Base-by-base conservation (phyloP, 2,888 invertebrate genomes). In the Pollenia labialis region DNA sequence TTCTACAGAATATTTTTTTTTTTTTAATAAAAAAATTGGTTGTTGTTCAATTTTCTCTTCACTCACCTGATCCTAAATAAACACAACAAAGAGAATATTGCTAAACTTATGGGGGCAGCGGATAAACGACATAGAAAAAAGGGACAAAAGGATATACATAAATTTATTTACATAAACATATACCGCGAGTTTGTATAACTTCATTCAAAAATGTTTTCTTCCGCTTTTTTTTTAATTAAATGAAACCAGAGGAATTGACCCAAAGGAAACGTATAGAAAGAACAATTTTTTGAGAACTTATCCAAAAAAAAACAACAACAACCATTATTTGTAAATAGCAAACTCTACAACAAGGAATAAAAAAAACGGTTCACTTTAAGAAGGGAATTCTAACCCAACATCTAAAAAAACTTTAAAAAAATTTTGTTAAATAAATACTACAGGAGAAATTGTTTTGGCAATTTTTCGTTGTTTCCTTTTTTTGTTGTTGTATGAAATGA, bases 241-340 rank as follows among this genome's bases (percentile, higher is more conserved):
- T 92, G 92, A 92, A 92, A 91, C 92, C 92, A 88, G 90, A 91
- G 91, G 91, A 92, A 92, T 92, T 92, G 92, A 92, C 92, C 92
- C 91, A 90, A 91, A 88, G 84, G 88, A 89, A 89, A 83, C 85
- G 81, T 64, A 87, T 75, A 85, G 71, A 42, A 75, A 8, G 72
- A 77, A 62, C 32, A 56, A 18, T 71, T 75, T 75, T 42, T 64
- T 9, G 50, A 48, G 66, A 87, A 84, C 79, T 88, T 89, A 89
- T 89, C 88, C 84, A 89, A 90, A 90, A 91, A 91, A 91, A 89
- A 90, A 42, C 60, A 72, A 81, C 12, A 44, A 76, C 48, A 62
- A 50, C 54, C 44, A 40, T 2, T n/a, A 9, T n/a, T 23, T 74
- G 48, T 46, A 74, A 68, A 75, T 46, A 74, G 74, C 40, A 40